Evolutionary conservation across 2,888 invertebrate species (phyloP).

Genomic region (Eulithis testata): DNA sequence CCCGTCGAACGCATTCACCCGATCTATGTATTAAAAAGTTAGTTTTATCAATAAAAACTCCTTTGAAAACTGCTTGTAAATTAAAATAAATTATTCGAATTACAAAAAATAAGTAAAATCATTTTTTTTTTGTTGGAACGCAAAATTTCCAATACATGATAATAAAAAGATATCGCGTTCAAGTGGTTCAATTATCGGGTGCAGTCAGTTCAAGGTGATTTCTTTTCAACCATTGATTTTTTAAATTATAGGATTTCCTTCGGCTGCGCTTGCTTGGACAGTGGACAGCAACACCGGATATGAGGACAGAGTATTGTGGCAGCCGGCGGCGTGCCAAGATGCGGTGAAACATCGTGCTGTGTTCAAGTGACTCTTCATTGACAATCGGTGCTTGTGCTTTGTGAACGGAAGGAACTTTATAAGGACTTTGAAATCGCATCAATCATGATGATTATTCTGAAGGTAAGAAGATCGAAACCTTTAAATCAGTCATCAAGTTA

Average conservation of each 20-base stretch:
- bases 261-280: slow-evolving; percentile 65
- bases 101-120: slow-evolving; percentile 33
- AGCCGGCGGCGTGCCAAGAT: slow-evolving; percentile 51
- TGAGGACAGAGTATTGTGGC: slow-evolving; percentile 59
- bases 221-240: slow-evolving; percentile 67
- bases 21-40: slow-evolving; percentile 52
- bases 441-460: slow-evolving; percentile 59
- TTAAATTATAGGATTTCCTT: slow-evolving; percentile 80
- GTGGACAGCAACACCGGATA: slow-evolving; percentile 58
- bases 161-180: slow-evolving; percentile 41
- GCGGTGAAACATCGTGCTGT: slow-evolving; percentile 57
- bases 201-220: slow-evolving; percentile 67
- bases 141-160: slow-evolving; percentile 44
- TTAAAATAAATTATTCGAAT: too few relatives aligned
- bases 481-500: neutral
- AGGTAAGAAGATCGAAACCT: slow-evolving; percentile 51
- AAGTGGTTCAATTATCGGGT: slow-evolving; percentile 59
- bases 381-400: slow-evolving; percentile 53
- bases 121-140: slow-evolving; percentile 36
- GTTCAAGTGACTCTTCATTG: slow-evolving; percentile 52
- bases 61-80: neutral
- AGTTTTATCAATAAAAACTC: slow-evolving; percentile 44
- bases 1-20: slow-evolving; percentile 69
- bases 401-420: slow-evolving; percentile 46
- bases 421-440: slow-evolving; percentile 43